Conservation (phyloP, 2,113 vertebrate genomes). For the Gallinago jamesoni region DNA sequence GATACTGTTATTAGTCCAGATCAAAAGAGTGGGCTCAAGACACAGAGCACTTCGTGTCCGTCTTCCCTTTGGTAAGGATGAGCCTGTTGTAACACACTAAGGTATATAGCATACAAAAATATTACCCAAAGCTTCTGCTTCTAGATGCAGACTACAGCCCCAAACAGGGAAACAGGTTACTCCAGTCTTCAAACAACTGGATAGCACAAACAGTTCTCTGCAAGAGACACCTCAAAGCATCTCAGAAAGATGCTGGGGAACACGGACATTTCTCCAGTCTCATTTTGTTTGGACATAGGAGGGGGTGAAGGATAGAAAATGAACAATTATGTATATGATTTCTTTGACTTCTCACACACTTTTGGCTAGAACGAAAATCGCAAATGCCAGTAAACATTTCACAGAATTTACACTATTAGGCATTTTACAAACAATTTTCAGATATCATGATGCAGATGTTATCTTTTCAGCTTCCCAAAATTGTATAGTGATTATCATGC, state of each 20-base stretch:
- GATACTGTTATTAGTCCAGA: not conserved
- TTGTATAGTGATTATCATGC: not conserved
- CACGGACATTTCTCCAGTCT: not conserved
- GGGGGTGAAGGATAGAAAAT: not conserved
- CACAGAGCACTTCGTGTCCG: not conserved
- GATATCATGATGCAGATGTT: not conserved
- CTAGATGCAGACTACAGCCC: not conserved
- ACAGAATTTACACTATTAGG: conserved; percentile 11
- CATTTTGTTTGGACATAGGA: not conserved
- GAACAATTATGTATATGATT: not conserved
- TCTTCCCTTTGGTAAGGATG: not conserved
- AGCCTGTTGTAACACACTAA: not conserved
- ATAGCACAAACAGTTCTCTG: not conserved
- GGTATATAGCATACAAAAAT: not conserved
- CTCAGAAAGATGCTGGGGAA: not conserved
- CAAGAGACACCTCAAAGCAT: not conserved
- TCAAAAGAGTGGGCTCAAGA: not conserved
- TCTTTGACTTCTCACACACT: not conserved
- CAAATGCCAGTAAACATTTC: not conserved
- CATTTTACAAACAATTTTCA: conserved; percentile 20
- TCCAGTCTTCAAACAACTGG: not conserved
- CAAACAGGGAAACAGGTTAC: not conserved
- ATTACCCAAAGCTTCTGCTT: not conserved
- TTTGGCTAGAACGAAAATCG: conserved; percentile 9
- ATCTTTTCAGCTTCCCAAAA: not conserved